Evolutionary conservation across 2,113 vertebrate species (phyloP).

Genomic region (Sebastes fasciatus): DNA sequence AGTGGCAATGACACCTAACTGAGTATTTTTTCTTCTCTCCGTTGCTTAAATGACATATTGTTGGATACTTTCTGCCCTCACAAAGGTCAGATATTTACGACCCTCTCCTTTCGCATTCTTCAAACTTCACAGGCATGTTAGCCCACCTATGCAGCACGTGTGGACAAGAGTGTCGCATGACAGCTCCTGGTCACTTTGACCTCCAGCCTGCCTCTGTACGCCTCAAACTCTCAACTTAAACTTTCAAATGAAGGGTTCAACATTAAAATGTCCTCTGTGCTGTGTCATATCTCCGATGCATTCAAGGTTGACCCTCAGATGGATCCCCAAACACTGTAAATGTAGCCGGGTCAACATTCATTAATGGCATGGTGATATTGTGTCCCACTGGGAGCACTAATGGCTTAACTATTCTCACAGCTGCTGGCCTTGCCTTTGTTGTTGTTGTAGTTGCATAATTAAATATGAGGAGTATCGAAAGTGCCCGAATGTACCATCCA

Average conservation of each 20-base stretch:
- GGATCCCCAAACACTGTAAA: not conserved
- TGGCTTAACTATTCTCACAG: not conserved
- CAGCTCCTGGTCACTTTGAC: conserved; percentile 56
- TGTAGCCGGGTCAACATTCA: not conserved
- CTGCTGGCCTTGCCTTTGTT: conserved; percentile 34
- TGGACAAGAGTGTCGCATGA: conserved; percentile 35
- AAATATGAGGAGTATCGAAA: conserved; percentile 59
- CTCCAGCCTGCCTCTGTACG: not conserved
- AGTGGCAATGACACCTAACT: not conserved
- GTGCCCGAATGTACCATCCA: conserved; percentile 62
- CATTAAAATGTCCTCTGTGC: not conserved
- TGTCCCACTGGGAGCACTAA: not conserved
- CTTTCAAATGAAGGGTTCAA: not conserved
- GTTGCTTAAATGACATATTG: not conserved
- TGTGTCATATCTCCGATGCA: not conserved
- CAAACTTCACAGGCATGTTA: conserved; percentile 46
- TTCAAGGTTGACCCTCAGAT: not conserved
- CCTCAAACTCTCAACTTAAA: not conserved
- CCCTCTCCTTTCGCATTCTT: conserved; percentile 40
- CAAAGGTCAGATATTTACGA: conserved; percentile 45
- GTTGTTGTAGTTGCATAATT: conserved; percentile 52
- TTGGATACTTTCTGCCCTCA: conserved; percentile 15
- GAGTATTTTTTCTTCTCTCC: not conserved
- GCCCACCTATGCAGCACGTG: conserved; percentile 41
- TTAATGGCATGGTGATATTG: not conserved